A percentile compares a stretch with the other conserved stretches of the same genome.
These are phyloP conservation scores for Nyleta sp. DNA, from an alignment of 2,888 invertebrate genomes.

Conservation along the genomic window DNA sequence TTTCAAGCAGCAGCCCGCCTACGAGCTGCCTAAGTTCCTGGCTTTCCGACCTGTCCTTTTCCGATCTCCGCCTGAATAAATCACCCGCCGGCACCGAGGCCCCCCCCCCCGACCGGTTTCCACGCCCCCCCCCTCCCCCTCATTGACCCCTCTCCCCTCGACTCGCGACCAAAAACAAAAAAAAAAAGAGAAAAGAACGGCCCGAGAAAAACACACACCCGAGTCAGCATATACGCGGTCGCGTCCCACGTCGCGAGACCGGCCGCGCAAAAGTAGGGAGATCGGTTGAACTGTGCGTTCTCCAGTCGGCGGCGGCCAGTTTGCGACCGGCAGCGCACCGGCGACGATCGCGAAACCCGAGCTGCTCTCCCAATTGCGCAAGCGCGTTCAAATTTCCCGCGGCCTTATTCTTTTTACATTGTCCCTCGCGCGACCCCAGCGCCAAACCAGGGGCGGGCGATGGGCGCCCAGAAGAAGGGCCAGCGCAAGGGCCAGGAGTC, in stretches of 20 bases:
- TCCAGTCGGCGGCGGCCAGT: constrained; percentile 62
- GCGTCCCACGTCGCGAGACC: constrained; percentile 61
- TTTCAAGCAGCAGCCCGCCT: too few species aligned
- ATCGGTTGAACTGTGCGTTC: constrained; percentile 67
- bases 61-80: too few species aligned
- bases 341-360: constrained; percentile 47
- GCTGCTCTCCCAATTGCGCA: too few species aligned
- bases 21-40: too few species aligned
- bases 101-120: background rate
- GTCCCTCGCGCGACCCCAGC: too few species aligned
- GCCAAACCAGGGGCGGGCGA: constrained; percentile 42
- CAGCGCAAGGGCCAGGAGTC: constrained; percentile 44
- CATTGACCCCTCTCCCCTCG: constrained; percentile 5
- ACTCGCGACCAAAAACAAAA: constrained; percentile 13
- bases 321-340: constrained; percentile 65
- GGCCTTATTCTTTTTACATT: too few species aligned
- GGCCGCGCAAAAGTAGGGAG: constrained; percentile 65
- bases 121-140: too few species aligned
- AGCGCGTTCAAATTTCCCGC: background rate
- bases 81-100: too few species aligned
- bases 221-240: constrained; percentile 53
- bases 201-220: constrained; percentile 45
- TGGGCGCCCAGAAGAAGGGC: constrained; percentile 61
- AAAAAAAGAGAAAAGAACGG: constrained; percentile 27
- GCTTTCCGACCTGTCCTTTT: too few species aligned